These are phyloP conservation scores for Elgaria multicarinata DNA, from an alignment of 2,113 vertebrate genomes.

Conservation along the genomic window DNA sequence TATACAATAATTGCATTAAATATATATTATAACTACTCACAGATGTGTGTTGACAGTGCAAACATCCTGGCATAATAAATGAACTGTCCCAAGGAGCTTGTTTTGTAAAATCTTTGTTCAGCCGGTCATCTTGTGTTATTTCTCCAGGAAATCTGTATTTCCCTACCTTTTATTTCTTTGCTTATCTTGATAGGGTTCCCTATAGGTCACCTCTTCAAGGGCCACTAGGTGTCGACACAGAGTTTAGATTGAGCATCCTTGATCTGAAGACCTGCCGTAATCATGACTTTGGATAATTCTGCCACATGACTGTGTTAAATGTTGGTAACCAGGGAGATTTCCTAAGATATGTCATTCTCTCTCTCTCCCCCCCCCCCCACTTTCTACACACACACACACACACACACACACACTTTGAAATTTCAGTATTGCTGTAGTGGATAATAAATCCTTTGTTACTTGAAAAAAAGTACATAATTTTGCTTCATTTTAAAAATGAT, in stretches of 20 bases:
- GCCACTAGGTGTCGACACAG: conserved; percentile 9
- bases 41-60: too few species aligned
- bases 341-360: too few species aligned
- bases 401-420: too few species aligned
- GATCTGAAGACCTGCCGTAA: neutral
- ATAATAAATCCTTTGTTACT: neutral
- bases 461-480: neutral
- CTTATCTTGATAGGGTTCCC: neutral
- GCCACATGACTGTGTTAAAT: neutral
- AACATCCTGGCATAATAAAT: too few species aligned
- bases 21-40: too few species aligned
- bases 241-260: neutral
- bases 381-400: too few species aligned
- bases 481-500: neutral
- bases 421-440: neutral
- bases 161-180: neutral
- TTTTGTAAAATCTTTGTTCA: too few species aligned
- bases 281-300: neutral
- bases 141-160: neutral
- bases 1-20: too few species aligned
- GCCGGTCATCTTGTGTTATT: neutral
- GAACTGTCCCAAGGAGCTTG: too few species aligned
- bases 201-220: neutral
- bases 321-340: neutral
- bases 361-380: too few species aligned